phyloP scores from a whole-genome alignment of 2,797 vertebrate species.

The Enteromius argenteus region DNA sequence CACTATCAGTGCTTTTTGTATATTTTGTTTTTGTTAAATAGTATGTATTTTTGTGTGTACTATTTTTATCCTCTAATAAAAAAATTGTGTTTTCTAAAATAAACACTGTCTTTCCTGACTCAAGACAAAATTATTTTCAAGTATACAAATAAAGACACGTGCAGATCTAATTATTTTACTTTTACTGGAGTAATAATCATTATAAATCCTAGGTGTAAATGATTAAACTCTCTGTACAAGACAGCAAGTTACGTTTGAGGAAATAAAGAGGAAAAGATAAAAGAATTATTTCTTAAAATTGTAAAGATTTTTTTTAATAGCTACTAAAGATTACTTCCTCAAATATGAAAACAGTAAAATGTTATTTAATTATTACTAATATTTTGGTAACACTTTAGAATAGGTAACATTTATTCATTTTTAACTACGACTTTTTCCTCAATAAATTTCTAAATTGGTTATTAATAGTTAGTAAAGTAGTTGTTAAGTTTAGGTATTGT shows the following conservation, averaged over 20 bases:
- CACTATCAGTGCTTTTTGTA: constrained; percentile 10
- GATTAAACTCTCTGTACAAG: not conserved
- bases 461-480: too few species aligned
- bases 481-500: too few species aligned
- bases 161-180: not conserved
- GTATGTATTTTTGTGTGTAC: constrained; percentile 18
- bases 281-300: not conserved
- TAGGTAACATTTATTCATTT: too few species aligned
- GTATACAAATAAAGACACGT: not conserved
- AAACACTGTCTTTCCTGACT: not conserved
- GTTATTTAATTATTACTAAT: not conserved
- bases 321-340: not conserved
- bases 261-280: not conserved
- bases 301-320: not conserved
- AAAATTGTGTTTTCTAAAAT: constrained; percentile 1
- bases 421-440: too few species aligned
- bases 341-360: not conserved
- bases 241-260: not conserved
- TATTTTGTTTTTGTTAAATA: not conserved
- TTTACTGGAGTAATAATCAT: not conserved
- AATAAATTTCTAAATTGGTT: too few species aligned
- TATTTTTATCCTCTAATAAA: constrained; percentile 28
- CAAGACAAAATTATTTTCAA: not conserved
- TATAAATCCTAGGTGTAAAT: not conserved
- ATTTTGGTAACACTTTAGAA: too few species aligned